A percentile compares a stretch with the other conserved stretches of the same genome.
These are phyloP conservation scores for Trichopria drosophilae DNA, from an alignment of 2,888 invertebrate species.

Conservation along the genomic window DNA sequence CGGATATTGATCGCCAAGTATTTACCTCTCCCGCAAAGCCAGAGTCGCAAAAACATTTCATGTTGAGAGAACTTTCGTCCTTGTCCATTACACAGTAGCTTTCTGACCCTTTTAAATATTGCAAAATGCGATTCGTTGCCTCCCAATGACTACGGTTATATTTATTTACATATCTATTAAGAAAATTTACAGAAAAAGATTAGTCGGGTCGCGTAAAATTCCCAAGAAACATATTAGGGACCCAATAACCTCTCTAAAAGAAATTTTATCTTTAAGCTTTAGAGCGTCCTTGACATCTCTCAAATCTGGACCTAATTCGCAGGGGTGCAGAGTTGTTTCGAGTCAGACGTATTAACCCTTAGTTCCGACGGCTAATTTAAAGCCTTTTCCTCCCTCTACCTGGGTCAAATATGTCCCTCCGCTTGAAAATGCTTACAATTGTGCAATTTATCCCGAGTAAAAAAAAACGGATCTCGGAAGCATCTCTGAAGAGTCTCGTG, in stretches of 20 bases:
- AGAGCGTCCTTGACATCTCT: neutral
- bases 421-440: no score
- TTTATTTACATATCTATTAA: conserved; percentile 4
- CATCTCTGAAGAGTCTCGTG: no score
- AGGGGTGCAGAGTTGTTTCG: neutral
- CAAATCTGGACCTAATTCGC: neutral
- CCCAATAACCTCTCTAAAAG: conserved; percentile 2
- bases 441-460: no score
- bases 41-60: neutral
- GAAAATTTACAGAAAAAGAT: conserved; percentile 5
- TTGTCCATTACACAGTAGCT: neutral
- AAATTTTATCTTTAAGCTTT: neutral
- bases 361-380: no score
- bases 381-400: no score
- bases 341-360: conserved; percentile 2
- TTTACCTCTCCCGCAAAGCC: conserved; percentile 3
- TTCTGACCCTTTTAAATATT: neutral
- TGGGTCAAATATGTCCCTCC: no score
- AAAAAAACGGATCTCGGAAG: no score
- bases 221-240: conserved; percentile 5
- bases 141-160: conserved; percentile 9
- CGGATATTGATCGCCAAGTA: conserved; percentile 2
- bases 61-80: neutral
- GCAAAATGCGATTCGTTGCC: conserved; percentile 8
- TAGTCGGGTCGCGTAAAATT: conserved; percentile 10